Evolutionary conservation across 2,888 invertebrate species (phyloP).

Genomic region (Galeruca laticollis): DNA sequence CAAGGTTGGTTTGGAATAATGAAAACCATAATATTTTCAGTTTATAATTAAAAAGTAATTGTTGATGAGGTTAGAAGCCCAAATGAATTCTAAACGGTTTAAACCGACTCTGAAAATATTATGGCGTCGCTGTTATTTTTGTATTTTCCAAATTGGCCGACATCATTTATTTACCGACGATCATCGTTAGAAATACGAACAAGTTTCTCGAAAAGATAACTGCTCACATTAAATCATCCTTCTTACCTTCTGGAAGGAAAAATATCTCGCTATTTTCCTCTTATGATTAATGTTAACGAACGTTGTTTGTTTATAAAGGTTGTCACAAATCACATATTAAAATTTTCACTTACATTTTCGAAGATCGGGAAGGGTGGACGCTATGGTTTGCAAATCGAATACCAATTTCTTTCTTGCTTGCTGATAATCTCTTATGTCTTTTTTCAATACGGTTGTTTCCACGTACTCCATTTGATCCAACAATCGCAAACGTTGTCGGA

Average conservation of each 20-base stretch:
- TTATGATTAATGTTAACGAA: neutral
- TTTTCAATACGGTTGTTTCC: constrained; percentile 12
- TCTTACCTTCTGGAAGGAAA: constrained; percentile 1
- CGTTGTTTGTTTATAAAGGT: neutral
- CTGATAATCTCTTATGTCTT: constrained; percentile 18
- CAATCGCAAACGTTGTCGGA: constrained; percentile 7
- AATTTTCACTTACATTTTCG: constrained; percentile 10
- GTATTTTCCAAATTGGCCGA: constrained; percentile 19
- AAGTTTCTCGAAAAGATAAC: constrained; percentile 6
- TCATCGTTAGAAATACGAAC: constrained; percentile 10
- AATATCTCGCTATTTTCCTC: neutral
- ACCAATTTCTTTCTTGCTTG: constrained; percentile 13
- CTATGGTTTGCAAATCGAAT: constrained; percentile 16
- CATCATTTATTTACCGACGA: constrained; percentile 23
- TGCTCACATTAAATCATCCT: neutral
- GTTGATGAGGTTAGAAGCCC: no score
- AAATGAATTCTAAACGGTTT: no score
- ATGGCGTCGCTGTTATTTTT: neutral
- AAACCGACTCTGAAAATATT: constrained; percentile 12
- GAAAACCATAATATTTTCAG: no score
- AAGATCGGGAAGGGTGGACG: constrained; percentile 13
- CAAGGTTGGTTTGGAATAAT: no score
- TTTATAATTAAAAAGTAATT: no score
- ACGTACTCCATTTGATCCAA: constrained; percentile 16
- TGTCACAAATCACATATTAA: neutral